These are phyloP conservation scores for Cyclina sinensis DNA, from an alignment of 1,140 invertebrate species.

Conservation along the genomic window DNA sequence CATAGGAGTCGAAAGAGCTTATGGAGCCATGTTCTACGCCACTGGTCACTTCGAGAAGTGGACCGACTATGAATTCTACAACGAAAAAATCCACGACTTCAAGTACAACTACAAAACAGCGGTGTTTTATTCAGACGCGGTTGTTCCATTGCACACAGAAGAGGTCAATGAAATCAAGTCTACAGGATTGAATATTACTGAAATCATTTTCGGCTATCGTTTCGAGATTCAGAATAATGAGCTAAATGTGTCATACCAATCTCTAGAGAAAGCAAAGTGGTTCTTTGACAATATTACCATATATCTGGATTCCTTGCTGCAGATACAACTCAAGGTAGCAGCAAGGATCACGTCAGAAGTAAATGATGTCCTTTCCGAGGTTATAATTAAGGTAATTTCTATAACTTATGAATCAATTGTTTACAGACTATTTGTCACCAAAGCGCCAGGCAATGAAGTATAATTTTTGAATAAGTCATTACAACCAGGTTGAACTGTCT, in stretches of 20 bases:
- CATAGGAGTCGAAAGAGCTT: constrained; percentile 45
- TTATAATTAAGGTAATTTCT: constrained; percentile 29
- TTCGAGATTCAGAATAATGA: constrained; percentile 69
- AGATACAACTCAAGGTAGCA: constrained; percentile 78
- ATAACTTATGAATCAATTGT: background rate
- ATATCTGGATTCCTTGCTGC: constrained; percentile 79
- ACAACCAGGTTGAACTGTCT: no score
- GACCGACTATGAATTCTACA: constrained; percentile 32
- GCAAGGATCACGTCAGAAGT: constrained; percentile 47
- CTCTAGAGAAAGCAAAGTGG: constrained; percentile 69
- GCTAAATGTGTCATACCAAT: constrained; percentile 38
- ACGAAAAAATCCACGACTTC: constrained; percentile 34
- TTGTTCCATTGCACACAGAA: constrained; percentile 10
- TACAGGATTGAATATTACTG: constrained; percentile 67
- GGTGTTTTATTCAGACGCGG: constrained; percentile 35
- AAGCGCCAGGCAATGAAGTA: no score
- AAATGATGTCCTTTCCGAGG: constrained; percentile 7
- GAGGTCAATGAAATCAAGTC: constrained; percentile 13
- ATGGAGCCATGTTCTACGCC: constrained; percentile 50
- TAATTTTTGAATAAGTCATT: no score
- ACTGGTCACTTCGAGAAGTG: constrained; percentile 37
- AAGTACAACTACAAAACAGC: constrained; percentile 55
- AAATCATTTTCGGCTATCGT: constrained; percentile 68
- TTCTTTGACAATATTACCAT: constrained; percentile 82
- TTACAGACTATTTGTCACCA: no score